Base-by-base conservation (phyloP, 1,140 invertebrate genomes). In the Drosophila arizonae region DNA sequence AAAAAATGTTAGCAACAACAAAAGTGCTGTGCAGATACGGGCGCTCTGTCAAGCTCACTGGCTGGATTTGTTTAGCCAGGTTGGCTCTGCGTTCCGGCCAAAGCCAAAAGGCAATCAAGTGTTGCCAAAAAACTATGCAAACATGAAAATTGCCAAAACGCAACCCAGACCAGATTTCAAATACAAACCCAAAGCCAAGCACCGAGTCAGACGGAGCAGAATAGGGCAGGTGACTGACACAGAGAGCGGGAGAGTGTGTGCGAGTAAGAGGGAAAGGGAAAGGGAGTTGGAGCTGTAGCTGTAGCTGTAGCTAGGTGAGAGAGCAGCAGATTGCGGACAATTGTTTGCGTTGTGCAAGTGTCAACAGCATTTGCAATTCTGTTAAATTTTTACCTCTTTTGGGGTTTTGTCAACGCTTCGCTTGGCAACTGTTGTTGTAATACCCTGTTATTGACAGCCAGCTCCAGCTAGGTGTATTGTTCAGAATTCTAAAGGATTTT, bases 341-440 rank as follows among this genome's bases (percentile, higher is more conserved):
- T 86, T 87, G 84, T 87, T 88, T 87, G 84, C 84, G 72, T 77
- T 88, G 84, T 84, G 85, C 79, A 84, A 88, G 84, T 88, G 84
- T 88, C 84, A 88, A 88, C 79, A 88, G 74, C 85, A 88, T 88
- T 88, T 88, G 85, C 85, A 88, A 88, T 89, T 88, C 79, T 74
- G 84, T 86, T 86, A 66, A 86, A 81, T 79, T 86, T 85, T 86
- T 81, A 86, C 75, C 78, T 80, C 84, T 79, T 79, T 82, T 87
- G 55, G 72, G 72, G 55, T 55, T 64, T 62, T 64, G 72, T 63
- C 67, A 70, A 63, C 67, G 60, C 54, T 64, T 48, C 60, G 58
- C 15, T 64, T 61, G 48, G n/a, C 52, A 30, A 55, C 54, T 85
- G 68, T 71, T 60, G 57, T 58, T 79, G 65, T 39, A 33, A 82